Base-by-base conservation (phyloP, 2,113 vertebrate species). In the Uria lomvia region DNA sequence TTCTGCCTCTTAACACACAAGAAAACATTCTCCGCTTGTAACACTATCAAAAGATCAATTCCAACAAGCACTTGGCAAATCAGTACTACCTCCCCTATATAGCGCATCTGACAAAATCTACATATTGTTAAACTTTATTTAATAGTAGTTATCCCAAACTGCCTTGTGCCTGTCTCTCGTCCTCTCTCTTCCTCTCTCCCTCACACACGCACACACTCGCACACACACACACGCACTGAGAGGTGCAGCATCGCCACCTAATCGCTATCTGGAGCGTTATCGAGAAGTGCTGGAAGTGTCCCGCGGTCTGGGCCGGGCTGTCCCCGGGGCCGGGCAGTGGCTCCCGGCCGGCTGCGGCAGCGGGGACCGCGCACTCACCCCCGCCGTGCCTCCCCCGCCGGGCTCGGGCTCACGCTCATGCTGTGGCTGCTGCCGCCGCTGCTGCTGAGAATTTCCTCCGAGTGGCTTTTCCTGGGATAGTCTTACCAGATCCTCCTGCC, bases 401-500 rank as follows among this genome's bases (percentile, higher is more conserved):
- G 22, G 11, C 84, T 58, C 26, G 49, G 56, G 38, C 34, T 75
- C 71, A 16, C 42, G 73, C 72, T 75, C 90, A 86, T 86, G 50
- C 80, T 80, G 65, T 1, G 81, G 27, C 76, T 15, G 63, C 91
- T 3, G 87, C 65, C 9, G 47, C 59, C 7, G 94, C 59, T 6
- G 71, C 66, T 30, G 76, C 82, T 3, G 77, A 42, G 90, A 86
- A 65, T 88, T 88, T 82, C 87, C 81, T 63, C 53, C 5, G 85
- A 77, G 42, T 62, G 83, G 84, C 96, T 98, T 98, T 97, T 98
- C 97, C 98, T 95, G 97, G 98, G 98, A 97, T 98, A 97, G 98
- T 95, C 97, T 97, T 92, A 63, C 83, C 96, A 21, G 84, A 92
- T 83, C 76, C 87, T 86, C 86, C 95, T 40, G 96, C 82, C 92